A percentile compares a stretch with the other conserved stretches of the same genome.
Conservation (phyloP, 2,888 invertebrate genomes). For the Drosophila monieri region DNA sequence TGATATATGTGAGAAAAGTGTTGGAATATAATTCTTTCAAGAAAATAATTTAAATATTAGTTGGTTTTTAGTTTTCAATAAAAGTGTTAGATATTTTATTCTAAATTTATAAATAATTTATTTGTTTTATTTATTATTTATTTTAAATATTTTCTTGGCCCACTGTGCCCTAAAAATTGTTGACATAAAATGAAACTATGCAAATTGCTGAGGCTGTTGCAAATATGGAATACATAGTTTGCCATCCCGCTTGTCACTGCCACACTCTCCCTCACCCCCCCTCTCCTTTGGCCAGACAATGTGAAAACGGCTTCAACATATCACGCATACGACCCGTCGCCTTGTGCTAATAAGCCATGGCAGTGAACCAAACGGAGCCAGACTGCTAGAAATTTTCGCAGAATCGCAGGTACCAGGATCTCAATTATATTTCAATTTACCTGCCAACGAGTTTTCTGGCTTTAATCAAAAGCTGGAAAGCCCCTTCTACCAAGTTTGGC, state of each 20-base stretch:
- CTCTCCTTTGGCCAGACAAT: constrained; percentile 2
- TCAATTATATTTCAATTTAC: constrained; percentile 78
- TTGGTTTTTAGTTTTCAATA: neutral
- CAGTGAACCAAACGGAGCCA: constrained; percentile 10
- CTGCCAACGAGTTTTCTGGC: constrained; percentile 40
- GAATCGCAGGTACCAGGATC: constrained; percentile 23
- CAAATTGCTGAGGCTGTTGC: constrained; percentile 54
- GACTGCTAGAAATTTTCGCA: constrained; percentile 5
- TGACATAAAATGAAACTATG: constrained; percentile 47
- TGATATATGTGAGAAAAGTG: too few species aligned
- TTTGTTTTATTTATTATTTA: neutral
- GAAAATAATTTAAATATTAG: too few species aligned
- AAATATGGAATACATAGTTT: constrained; percentile 7
- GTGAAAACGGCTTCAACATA: constrained; percentile 34
- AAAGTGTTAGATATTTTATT: neutral
- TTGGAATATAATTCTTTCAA: too few species aligned
- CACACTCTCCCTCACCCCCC: neutral
- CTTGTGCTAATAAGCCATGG: constrained; percentile 58
- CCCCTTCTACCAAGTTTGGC: constrained; percentile 5
- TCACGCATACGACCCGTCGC: constrained; percentile 73
- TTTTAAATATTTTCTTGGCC: neutral
- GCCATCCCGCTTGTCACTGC: neutral
- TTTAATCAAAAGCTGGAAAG: constrained; percentile 58
- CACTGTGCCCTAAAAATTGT: constrained; percentile 45
- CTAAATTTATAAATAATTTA: neutral